These are phyloP conservation scores for Ctena decussata DNA, from an alignment of 2,888 invertebrate species.

Conservation along the genomic window DNA sequence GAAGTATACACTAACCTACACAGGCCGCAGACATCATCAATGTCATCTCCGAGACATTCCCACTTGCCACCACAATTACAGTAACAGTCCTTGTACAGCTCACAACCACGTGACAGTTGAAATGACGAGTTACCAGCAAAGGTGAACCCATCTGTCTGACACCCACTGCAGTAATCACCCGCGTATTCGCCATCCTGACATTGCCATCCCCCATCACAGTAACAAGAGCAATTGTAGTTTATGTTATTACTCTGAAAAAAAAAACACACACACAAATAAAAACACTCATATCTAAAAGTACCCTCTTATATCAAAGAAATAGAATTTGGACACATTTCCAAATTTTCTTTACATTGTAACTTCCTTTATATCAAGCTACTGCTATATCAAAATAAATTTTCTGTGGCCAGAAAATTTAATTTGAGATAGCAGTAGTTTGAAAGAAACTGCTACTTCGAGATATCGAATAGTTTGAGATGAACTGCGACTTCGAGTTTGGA, in stretches of 20 bases:
- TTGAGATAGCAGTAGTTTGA: too few species aligned
- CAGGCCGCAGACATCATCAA: background rate
- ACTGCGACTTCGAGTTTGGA: too few species aligned
- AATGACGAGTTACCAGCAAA: slow-evolving; percentile 71
- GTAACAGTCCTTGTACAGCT: slow-evolving; percentile 68
- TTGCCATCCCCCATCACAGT: slow-evolving; percentile 80
- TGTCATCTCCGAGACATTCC: slow-evolving; percentile 72
- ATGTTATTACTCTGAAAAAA: slow-evolving; percentile 65
- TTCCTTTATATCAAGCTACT: too few species aligned
- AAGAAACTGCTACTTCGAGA: too few species aligned
- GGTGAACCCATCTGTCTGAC: slow-evolving; percentile 67
- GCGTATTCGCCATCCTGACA: slow-evolving; percentile 65
- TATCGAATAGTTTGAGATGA: too few species aligned
- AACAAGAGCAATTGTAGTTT: slow-evolving; percentile 72
- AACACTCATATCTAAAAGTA: too few species aligned
- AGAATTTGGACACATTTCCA: too few species aligned
- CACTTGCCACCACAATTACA: slow-evolving; percentile 79
- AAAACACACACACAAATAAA: too few species aligned
- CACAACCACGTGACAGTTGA: slow-evolving; percentile 69
- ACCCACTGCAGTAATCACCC: slow-evolving; percentile 67
- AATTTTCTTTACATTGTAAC: too few species aligned
- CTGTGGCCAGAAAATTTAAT: too few species aligned
- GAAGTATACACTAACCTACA: slow-evolving; percentile 9
- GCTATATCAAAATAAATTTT: too few species aligned
- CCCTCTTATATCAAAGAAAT: too few species aligned